These are phyloP conservation scores for Cheiracanthium punctorium DNA, from an alignment of 2,888 invertebrate species.

Conservation along the genomic window DNA sequence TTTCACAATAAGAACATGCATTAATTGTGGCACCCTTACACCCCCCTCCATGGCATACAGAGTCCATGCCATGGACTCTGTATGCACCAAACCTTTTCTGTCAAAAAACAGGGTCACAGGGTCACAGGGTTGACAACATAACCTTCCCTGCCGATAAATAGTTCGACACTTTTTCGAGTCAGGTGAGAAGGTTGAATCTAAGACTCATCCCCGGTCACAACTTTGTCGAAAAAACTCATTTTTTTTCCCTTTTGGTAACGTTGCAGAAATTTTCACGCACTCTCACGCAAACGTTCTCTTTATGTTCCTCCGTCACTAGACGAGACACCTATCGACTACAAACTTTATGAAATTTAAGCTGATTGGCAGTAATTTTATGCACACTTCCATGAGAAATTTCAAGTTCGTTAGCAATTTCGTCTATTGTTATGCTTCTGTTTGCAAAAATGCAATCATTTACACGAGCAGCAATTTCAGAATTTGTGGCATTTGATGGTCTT, in stretches of 20 bases:
- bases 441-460: no score
- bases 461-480: no score
- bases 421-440: no score
- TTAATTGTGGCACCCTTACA: constrained; percentile 6
- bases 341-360: neutral
- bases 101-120: constrained; percentile 3
- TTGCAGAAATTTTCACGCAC: neutral
- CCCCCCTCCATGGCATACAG: no score
- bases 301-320: neutral
- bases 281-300: neutral
- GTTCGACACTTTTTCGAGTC: neutral
- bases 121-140: no score
- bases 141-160: neutral
- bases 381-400: neutral
- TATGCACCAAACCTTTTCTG: neutral
- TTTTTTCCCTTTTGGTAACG: neutral
- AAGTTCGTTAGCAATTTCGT: no score
- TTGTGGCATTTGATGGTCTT: no score
- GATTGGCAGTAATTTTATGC: neutral
- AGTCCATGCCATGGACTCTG: no score
- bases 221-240: constrained; percentile 2
- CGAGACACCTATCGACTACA: neutral
- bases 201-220: neutral
- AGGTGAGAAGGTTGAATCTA: neutral
- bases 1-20: no score